Conservation (phyloP, 2,888 invertebrate genomes). For the Lottia gigantea region DNA sequence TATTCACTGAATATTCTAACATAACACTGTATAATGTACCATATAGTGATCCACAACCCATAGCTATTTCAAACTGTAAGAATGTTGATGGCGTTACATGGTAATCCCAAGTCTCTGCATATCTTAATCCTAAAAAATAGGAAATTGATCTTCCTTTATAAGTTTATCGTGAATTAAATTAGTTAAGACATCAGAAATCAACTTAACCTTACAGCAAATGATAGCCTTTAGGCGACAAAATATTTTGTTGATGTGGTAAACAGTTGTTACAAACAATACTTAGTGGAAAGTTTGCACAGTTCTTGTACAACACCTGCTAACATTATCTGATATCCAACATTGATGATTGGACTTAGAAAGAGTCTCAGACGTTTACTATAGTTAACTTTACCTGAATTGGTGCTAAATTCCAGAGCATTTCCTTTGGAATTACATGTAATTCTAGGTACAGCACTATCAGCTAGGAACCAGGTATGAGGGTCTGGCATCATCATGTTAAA, state of each 20-base stretch:
- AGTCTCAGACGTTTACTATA: too few relatives aligned
- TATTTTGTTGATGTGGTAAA: too few relatives aligned
- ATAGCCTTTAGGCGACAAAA: too few relatives aligned
- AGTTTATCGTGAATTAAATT: too few relatives aligned
- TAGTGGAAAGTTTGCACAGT: too few relatives aligned
- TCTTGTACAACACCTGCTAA: too few relatives aligned
- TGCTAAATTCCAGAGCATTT: conserved; percentile 65
- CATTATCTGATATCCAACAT: too few relatives aligned
- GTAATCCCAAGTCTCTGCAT: conserved; percentile 69
- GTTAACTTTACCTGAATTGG: conserved; percentile 53
- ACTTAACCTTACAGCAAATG: too few relatives aligned
- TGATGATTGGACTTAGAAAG: too few relatives aligned
- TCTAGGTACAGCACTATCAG: conserved; percentile 63
- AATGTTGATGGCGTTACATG: conserved; percentile 66
- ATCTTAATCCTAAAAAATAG: conserved; percentile 45
- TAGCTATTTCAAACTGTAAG: conserved; percentile 69
- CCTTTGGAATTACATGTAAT: conserved; percentile 63
- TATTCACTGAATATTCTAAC: conserved; percentile 68
- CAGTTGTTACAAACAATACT: too few relatives aligned
- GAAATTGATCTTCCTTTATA: too few relatives aligned
- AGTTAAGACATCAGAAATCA: too few relatives aligned
- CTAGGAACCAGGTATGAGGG: conserved; percentile 63
- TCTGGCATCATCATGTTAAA: conserved; percentile 64
- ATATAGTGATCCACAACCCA: conserved; percentile 65
- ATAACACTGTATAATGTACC: conserved; percentile 59